Conservation (phyloP, 2,113 vertebrate genomes). For the Dicentrarchus labrax region DNA sequence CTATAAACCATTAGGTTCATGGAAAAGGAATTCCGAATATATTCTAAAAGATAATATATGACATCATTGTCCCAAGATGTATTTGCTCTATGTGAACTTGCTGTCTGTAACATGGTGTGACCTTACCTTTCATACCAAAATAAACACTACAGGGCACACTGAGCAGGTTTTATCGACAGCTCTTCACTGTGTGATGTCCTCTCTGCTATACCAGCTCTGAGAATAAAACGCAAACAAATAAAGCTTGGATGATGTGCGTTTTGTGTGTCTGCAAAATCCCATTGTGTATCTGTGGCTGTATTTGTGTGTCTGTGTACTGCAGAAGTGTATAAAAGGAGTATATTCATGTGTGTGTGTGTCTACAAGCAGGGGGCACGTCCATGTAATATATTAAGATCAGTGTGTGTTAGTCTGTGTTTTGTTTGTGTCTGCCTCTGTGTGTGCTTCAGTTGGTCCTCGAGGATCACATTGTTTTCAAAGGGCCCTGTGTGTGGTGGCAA, state of each 20-base stretch:
- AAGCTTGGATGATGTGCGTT: slow-evolving; percentile 60
- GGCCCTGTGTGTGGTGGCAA: slow-evolving; percentile 73
- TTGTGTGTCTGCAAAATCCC: slow-evolving; percentile 56
- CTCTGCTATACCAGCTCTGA: slow-evolving; percentile 56
- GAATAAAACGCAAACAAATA: slow-evolving; percentile 76
- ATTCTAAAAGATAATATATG: neutral
- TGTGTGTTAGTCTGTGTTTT: slow-evolving; percentile 56
- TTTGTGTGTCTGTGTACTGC: slow-evolving; percentile 40
- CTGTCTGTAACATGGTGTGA: slow-evolving; percentile 63
- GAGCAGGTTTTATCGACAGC: slow-evolving; percentile 76
- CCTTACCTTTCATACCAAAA: slow-evolving; percentile 77
- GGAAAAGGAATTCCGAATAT: neutral
- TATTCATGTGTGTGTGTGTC: slow-evolving; percentile 24
- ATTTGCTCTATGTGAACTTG: slow-evolving; percentile 43
- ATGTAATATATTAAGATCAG: slow-evolving; percentile 68
- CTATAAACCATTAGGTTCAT: neutral
- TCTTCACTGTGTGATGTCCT: slow-evolving; percentile 70
- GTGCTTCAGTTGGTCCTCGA: slow-evolving; percentile 74
- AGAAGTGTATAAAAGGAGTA: slow-evolving; percentile 46
- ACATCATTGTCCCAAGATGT: slow-evolving; percentile 37
- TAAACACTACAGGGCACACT: slow-evolving; percentile 68
- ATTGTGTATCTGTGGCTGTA: slow-evolving; percentile 44
- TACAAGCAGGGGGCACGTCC: slow-evolving; percentile 20
- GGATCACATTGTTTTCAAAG: slow-evolving; percentile 79
- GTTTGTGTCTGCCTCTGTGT: slow-evolving; percentile 57